Conservation (phyloP, 2,113 vertebrate genomes). For the Salminus brasiliensis region DNA sequence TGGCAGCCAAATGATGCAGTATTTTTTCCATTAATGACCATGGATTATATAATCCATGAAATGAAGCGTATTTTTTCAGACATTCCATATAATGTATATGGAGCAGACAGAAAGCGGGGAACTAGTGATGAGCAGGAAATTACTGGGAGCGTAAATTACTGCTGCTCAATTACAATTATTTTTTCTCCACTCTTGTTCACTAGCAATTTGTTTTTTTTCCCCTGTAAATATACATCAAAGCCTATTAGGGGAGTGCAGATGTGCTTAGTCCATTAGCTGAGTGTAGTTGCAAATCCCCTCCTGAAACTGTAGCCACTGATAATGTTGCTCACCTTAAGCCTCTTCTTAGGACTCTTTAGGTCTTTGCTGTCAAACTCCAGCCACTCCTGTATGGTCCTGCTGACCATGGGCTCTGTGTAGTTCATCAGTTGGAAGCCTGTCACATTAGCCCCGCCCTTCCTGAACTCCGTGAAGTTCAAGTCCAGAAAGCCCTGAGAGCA, state of each 20-base stretch:
- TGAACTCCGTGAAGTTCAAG: conserved; percentile 91
- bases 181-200: too few relatives aligned
- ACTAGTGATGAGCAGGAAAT: too few relatives aligned
- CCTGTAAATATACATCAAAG: too few relatives aligned
- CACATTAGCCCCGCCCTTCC: conserved; percentile 88
- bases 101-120: too few relatives aligned
- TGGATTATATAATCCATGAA: too few relatives aligned
- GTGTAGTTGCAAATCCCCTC: not conserved
- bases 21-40: too few relatives aligned
- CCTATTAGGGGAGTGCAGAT: not conserved
- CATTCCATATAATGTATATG: too few relatives aligned
- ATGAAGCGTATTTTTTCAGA: too few relatives aligned
- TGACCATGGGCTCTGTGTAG: conserved; percentile 80
- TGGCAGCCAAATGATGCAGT: too few relatives aligned
- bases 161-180: too few relatives aligned
- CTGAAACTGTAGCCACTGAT: not conserved
- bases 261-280: not conserved
- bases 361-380: conserved; percentile 89
- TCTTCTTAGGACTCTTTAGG: conserved; percentile 86
- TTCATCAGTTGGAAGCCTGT: conserved; percentile 95
- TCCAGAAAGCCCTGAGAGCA: conserved; percentile 89
- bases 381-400: conserved; percentile 90
- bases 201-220: too few relatives aligned
- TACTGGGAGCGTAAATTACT: too few relatives aligned
- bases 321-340: conserved; percentile 80